phyloP scores from a whole-genome alignment of 2,797 vertebrate genomes.

The Lepilemur septentrionalis region DNA sequence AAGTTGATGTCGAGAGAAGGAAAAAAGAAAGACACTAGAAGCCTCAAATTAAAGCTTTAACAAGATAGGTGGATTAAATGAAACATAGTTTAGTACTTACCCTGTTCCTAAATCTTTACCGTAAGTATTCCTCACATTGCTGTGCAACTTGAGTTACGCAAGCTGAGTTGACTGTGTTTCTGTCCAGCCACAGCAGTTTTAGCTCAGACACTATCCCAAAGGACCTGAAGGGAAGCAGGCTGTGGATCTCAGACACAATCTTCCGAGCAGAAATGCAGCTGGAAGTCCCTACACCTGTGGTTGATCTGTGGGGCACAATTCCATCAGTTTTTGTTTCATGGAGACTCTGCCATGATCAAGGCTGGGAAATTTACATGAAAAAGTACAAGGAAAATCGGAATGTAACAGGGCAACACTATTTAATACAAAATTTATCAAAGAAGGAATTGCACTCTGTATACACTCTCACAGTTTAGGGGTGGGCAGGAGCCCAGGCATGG shows the following conservation, averaged over 20 bases:
- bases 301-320: background rate
- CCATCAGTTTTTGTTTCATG: background rate
- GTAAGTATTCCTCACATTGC: background rate
- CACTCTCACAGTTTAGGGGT: background rate
- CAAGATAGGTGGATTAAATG: background rate
- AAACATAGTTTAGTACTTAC: background rate
- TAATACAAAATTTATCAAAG: background rate
- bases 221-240: background rate
- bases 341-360: background rate
- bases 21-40: background rate
- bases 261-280: background rate
- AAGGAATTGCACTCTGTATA: background rate
- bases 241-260: background rate
- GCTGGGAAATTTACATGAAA: background rate
- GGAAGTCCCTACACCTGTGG: background rate
- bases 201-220: background rate
- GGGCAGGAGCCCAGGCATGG: background rate
- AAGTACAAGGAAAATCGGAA: background rate
- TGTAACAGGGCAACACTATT: background rate
- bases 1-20: background rate
- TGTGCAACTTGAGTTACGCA: background rate
- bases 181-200: background rate
- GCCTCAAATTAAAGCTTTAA: background rate
- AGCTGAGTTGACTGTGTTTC: background rate
- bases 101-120: background rate